Conservation (phyloP, 2,888 invertebrate species). For the Troides aeacus region DNA sequence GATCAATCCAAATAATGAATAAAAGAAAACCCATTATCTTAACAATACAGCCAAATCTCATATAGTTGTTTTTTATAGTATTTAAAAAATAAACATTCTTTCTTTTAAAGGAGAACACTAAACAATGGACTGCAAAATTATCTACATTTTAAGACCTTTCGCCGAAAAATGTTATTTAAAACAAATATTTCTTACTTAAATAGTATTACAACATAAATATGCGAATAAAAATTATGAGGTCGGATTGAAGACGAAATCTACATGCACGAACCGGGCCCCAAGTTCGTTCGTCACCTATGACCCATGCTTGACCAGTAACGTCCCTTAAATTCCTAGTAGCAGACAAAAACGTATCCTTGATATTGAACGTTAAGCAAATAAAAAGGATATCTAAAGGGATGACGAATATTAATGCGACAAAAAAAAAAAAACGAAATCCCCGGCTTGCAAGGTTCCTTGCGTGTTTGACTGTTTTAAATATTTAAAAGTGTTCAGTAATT, state of each 20-base stretch:
- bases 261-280: slow-evolving; percentile 54
- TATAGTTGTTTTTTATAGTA: not conserved
- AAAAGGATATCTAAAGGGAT: slow-evolving; percentile 7
- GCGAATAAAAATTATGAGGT: slow-evolving; percentile 12
- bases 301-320: slow-evolving; percentile 66
- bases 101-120: not conserved
- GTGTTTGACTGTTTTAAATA: not conserved
- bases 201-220: slow-evolving; percentile 3
- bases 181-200: not conserved
- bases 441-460: not conserved
- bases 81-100: not conserved
- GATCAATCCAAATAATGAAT: slow-evolving; percentile 15
- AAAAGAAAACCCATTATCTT: slow-evolving; percentile 14
- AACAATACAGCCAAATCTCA: slow-evolving; percentile 11
- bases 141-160: not conserved
- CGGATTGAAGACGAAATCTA: not conserved
- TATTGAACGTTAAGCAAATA: slow-evolving; percentile 34
- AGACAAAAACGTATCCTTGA: slow-evolving; percentile 36
- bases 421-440: not conserved
- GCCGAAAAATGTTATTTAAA: not conserved
- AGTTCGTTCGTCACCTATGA: slow-evolving; percentile 77
- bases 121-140: slow-evolving; percentile 3
- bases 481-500: slow-evolving; percentile 27
- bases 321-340: slow-evolving; percentile 31
- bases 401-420: not conserved